Conservation (phyloP, 2,113 vertebrate species). For the Hystrix cristata region DNA sequence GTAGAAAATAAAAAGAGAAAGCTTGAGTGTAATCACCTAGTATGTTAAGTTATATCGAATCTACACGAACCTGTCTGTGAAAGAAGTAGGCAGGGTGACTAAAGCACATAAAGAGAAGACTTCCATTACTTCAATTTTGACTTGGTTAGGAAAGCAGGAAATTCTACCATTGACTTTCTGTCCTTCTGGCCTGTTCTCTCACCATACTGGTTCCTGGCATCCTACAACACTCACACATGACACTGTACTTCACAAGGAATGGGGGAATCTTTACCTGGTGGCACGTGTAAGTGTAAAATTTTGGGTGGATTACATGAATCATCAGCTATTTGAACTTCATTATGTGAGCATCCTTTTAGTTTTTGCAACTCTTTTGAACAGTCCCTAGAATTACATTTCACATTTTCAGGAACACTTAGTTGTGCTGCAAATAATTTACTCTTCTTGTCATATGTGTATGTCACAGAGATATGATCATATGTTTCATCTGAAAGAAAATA, state of each 20-base stretch:
- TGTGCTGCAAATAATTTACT: rapidly evolving
- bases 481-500: not conserved
- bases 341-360: rapidly evolving
- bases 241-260: not conserved
- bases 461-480: rapidly evolving
- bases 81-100: rapidly evolving
- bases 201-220: not conserved
- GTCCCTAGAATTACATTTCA: rapidly evolving
- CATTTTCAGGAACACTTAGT: rapidly evolving
- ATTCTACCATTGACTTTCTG: not conserved
- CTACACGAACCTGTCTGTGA: rapidly evolving
- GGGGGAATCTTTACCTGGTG: slow-evolving; percentile 69
- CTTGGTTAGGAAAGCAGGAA: no score
- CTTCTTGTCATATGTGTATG: rapidly evolving
- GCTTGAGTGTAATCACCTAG: rapidly evolving
- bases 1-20: not conserved
- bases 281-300: rapidly evolving
- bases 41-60: no score
- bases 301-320: rapidly evolving
- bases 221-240: rapidly evolving
- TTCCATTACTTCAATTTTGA: rapidly evolving
- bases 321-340: rapidly evolving
- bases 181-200: no score
- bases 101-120: not conserved
- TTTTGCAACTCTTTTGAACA: rapidly evolving